phyloP scores from a whole-genome alignment of 2,888 invertebrate genomes.

The Conomelus anceps region DNA sequence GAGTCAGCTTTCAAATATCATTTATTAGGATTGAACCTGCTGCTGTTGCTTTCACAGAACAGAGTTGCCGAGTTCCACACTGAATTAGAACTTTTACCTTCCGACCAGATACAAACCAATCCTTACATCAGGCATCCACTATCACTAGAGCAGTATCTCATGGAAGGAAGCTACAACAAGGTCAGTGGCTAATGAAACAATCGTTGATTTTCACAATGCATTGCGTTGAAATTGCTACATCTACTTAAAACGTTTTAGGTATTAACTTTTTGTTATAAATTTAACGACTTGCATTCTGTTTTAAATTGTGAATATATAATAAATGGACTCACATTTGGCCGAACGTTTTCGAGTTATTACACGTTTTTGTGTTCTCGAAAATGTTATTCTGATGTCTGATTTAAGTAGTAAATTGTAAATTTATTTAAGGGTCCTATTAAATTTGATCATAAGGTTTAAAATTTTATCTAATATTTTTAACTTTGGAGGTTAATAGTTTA shows the following conservation, averaged over 20 bases:
- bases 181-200: slow-evolving; percentile 72
- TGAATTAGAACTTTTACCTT: slow-evolving; percentile 86
- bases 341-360: too few relatives aligned
- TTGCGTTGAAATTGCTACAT: too few relatives aligned
- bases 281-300: too few relatives aligned
- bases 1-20: slow-evolving; percentile 94
- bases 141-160: slow-evolving; percentile 93
- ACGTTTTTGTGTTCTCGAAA: neutral
- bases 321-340: too few relatives aligned
- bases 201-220: slow-evolving; percentile 41
- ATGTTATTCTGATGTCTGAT: neutral
- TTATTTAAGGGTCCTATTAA: too few relatives aligned
- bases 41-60: slow-evolving; percentile 91
- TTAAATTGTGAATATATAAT: too few relatives aligned
- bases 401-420: too few relatives aligned
- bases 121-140: slow-evolving; percentile 92
- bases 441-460: too few relatives aligned
- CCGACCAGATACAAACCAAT: slow-evolving; percentile 85
- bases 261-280: too few relatives aligned
- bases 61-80: slow-evolving; percentile 98
- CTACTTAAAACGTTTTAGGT: neutral
- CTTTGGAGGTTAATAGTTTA: too few relatives aligned
- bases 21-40: slow-evolving; percentile 84
- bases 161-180: slow-evolving; percentile 99
- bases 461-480: too few relatives aligned